Conservation (phyloP, 2,113 vertebrate species). For the Chloropsis hardwickii region DNA sequence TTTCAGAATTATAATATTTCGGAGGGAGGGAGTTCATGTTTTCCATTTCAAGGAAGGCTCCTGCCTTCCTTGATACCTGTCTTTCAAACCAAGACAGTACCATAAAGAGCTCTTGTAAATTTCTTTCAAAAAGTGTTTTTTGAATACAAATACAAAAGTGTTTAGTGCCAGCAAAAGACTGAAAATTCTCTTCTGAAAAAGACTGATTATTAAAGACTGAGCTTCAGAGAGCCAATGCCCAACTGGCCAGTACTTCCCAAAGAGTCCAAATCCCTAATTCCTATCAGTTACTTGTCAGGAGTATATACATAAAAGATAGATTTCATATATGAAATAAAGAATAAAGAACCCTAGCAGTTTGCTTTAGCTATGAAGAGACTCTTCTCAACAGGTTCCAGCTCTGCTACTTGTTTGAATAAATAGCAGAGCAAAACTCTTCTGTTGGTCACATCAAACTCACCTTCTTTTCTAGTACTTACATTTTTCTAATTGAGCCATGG, state of each 20-base stretch:
- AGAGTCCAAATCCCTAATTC: neutral
- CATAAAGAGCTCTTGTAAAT: neutral
- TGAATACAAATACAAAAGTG: neutral
- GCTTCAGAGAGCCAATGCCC: neutral
- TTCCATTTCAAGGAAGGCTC: no score
- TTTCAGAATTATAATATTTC: no score
- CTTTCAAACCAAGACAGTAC: no score
- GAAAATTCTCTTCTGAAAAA: neutral
- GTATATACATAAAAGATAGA: neutral
- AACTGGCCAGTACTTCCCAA: neutral
- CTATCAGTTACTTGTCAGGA: neutral
- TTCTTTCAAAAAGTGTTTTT: neutral
- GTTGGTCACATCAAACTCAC: neutral
- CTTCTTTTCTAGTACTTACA: conserved; percentile 69
- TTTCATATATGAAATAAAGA: no score
- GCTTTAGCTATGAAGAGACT: neutral
- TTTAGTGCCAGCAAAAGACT: neutral
- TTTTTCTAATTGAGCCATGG: conserved; percentile 83
- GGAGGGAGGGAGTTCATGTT: no score
- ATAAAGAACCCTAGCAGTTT: neutral
- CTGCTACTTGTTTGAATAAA: neutral
- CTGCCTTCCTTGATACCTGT: no score
- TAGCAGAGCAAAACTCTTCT: neutral
- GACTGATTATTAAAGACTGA: neutral
- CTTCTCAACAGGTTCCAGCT: neutral